phyloP scores from a whole-genome alignment of 1,140 invertebrate genomes.

The Drosophila persimilis region DNA sequence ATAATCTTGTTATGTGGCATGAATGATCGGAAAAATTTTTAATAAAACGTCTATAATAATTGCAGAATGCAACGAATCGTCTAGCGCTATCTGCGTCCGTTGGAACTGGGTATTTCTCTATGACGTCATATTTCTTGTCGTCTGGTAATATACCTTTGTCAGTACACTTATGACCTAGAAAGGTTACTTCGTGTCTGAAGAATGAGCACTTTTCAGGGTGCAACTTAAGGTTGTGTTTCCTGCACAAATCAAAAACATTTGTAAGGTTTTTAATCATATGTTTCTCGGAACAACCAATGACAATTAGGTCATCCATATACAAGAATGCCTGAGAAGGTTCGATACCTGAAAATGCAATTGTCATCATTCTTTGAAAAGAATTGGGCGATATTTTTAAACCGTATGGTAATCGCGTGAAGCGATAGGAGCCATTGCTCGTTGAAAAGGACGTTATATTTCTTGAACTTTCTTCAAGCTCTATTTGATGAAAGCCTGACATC shows the following conservation, averaged over 20 bases:
- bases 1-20: constrained; percentile 2
- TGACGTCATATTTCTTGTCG: neutral
- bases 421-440: no score
- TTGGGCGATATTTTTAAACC: no score
- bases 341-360: constrained; percentile 8
- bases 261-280: neutral
- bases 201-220: no score
- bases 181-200: neutral
- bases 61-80: neutral
- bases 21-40: neutral
- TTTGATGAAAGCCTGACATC: no score
- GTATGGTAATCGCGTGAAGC: no score
- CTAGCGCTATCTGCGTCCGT: neutral
- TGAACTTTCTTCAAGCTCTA: no score
- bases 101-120: constrained; percentile 1
- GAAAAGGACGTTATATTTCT: no score
- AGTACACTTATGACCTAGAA: neutral
- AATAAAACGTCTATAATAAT: neutral
- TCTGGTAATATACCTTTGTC: neutral
- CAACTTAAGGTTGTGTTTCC: no score
- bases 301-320: neutral
- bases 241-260: neutral
- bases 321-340: constrained; percentile 16
- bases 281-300: no score
- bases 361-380: constrained; percentile 6